Percentiles rank a stretch among this genome's conserved stretches.
Conservation (phyloP, 37 sponge, comb jelly and placozoan genomes). For the Geodia barretti region DNA sequence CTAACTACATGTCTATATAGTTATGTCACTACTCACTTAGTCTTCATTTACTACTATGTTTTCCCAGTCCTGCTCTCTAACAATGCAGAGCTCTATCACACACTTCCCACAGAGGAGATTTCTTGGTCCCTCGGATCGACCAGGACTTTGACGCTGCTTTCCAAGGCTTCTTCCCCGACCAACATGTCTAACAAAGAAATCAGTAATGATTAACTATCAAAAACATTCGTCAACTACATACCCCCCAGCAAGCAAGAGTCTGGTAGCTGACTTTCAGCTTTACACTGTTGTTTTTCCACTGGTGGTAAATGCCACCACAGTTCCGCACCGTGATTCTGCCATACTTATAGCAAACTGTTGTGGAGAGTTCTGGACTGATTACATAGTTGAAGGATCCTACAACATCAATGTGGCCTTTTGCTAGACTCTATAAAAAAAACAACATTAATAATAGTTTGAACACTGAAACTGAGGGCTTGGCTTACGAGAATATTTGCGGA, state of each 20-base stretch:
- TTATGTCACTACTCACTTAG: too few species aligned
- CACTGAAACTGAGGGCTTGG: background rate
- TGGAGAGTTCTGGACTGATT: background rate
- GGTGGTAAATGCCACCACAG: background rate
- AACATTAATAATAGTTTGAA: background rate
- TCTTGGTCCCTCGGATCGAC: background rate
- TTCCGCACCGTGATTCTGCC: background rate
- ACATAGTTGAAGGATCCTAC: background rate
- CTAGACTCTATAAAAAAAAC: background rate
- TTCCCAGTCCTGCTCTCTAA: too few species aligned
- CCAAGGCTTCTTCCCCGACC: background rate
- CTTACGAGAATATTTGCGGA: background rate
- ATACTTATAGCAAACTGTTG: background rate
- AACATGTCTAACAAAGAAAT: background rate
- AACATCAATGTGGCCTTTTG: background rate
- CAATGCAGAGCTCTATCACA: too few species aligned
- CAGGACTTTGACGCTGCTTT: background rate
- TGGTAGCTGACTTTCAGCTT: background rate
- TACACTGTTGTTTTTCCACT: background rate
- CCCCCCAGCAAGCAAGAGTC: background rate
- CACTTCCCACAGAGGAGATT: background rate
- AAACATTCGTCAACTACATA: background rate
- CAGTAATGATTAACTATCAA: background rate
- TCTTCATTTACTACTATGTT: too few species aligned
- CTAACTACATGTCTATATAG: too few species aligned